Evolutionary conservation across 2,797 vertebrate species (phyloP).

Genomic region (Taenioides sp.): DNA sequence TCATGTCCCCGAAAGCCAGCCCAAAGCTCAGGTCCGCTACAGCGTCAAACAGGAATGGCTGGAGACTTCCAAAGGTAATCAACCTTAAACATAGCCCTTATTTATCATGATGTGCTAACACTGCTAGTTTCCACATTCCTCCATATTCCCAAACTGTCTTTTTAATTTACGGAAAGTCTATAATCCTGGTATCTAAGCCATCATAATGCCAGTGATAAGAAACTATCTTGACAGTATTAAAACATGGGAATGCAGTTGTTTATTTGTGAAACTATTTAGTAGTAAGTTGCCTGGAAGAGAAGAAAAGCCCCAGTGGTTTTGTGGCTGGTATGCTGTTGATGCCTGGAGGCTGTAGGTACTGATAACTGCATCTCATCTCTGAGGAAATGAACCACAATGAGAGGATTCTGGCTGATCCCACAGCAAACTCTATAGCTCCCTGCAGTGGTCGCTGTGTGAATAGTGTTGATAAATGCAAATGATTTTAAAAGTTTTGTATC

Average conservation of each 20-base stretch:
- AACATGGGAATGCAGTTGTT: constrained; percentile 70
- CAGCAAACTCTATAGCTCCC: constrained; percentile 39
- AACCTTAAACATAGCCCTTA: not conserved
- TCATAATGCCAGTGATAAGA: constrained; percentile 63
- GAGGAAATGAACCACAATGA: constrained; percentile 66
- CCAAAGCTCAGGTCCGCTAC: constrained; percentile 97
- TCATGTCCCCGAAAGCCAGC: constrained; percentile 94
- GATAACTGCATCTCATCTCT: constrained; percentile 68
- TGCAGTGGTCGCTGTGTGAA: constrained; percentile 41
- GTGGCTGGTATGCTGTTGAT: constrained; percentile 70
- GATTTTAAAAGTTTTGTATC: not conserved
- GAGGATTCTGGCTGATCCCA: not conserved
- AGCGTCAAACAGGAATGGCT: constrained; percentile 98
- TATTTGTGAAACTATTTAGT: constrained; percentile 72
- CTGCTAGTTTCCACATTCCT: constrained; percentile 13
- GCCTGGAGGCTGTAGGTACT: constrained; percentile 69
- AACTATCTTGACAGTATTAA: constrained; percentile 70
- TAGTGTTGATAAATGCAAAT: not conserved
- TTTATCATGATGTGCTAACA: constrained; percentile 17
- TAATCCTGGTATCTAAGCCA: constrained; percentile 57
- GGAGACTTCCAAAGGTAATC: constrained; percentile 91
- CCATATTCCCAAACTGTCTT: constrained; percentile 46
- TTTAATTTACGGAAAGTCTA: constrained; percentile 57
- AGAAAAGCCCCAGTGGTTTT: constrained; percentile 65
- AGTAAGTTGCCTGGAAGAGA: constrained; percentile 61